Base-by-base conservation (phyloP, 2,113 vertebrate genomes). In the Accipiter cooperii region DNA sequence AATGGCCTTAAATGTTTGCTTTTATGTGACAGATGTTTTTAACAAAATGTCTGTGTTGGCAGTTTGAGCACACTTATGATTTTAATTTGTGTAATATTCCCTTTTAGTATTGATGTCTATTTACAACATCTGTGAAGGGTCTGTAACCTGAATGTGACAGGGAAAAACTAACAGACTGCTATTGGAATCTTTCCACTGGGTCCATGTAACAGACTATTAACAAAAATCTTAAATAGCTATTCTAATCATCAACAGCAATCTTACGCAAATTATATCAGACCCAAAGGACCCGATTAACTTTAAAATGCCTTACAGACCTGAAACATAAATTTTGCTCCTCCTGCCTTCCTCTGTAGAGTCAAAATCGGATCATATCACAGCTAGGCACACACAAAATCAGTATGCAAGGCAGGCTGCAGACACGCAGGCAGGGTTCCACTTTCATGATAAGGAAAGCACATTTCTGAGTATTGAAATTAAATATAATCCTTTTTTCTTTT, bases 21-120 rank as follows among this genome's bases (percentile, higher is more conserved):
- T 98, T 98, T 96, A 97, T 97, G 97, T 97, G 97, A 98, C 98
- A 98, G 97, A 98, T 97, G 97, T 98, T 98, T 98, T 96, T 96
- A 98, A 97, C 96, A 97, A 97, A 97, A 97, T 89, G 88, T 96
- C 97, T 98, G 71, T 75, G 51, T 95, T 97, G 97, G 97, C 97
- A 97, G 94, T 96, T 97, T 49, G 49, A 97, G 84, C 96, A 91
- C 94, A 95, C 95, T 97, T 98, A 96, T 98, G 97, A 98, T 97
- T 98, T 97, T 97, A 97, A 98, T 98, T 98, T 98, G 91, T 96
- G 91, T 96, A 97, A 96, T 97, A 97, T 93, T 96, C 95, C 92
- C 93, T 89, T 97, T 97, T 97, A 96, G 90, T 96, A 98, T 79
- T 91, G 94, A 97, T 98, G 97, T 97, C 97, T 97, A 95, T 96